phyloP scores from a whole-genome alignment of 37 sponge, comb jelly and placozoan genomes.

The Dysidea cf. avara region DNA sequence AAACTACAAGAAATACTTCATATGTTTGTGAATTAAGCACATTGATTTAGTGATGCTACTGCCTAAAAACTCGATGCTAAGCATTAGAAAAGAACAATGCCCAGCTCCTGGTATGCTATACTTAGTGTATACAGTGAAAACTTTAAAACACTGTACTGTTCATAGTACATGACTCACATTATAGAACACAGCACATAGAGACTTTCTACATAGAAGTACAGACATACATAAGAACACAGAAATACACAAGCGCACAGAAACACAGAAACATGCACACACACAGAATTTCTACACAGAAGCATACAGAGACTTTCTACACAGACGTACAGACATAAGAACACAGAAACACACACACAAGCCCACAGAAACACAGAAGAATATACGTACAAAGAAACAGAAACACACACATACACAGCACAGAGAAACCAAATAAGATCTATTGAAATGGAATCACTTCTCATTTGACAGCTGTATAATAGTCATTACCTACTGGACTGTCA shows the following conservation, averaged over 20 bases:
- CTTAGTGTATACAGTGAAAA: too few species aligned
- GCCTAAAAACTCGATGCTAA: too few species aligned
- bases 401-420: too few species aligned
- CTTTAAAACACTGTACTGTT: too few species aligned
- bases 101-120: too few species aligned
- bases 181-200: not conserved
- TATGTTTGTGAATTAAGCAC: too few species aligned
- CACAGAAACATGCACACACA: not conserved
- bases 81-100: too few species aligned
- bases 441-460: not conserved
- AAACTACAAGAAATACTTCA: too few species aligned
- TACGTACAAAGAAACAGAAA: not conserved
- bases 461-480: not conserved
- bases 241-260: not conserved
- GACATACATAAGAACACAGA: not conserved
- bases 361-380: not conserved
- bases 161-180: too few species aligned
- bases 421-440: too few species aligned
- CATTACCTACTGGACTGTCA: too few species aligned
- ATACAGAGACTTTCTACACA: not conserved
- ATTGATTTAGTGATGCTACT: too few species aligned
- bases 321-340: not conserved
- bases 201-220: not conserved
- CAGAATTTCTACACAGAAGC: not conserved
- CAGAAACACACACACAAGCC: not conserved